A percentile compares a stretch with the other conserved stretches of the same genome.
Evolutionary conservation across 2,888 invertebrate genomes (phyloP).

Genomic region (Acrocera orbiculus): DNA sequence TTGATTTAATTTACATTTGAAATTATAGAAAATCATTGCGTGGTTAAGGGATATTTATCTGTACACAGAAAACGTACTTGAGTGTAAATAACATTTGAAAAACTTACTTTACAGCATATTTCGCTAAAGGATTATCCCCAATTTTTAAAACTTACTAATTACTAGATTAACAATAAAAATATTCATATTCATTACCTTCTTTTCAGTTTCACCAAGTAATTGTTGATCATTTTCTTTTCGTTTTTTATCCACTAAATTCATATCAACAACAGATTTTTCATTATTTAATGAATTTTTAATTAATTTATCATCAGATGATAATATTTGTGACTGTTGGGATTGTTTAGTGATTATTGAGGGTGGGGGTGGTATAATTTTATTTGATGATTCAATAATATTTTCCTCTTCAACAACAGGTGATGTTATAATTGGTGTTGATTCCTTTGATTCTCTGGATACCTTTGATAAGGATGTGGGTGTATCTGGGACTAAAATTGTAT

Average conservation of each 20-base stretch:
- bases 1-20: no score
- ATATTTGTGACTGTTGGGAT: conserved; percentile 8
- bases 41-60: no score
- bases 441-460: conserved; percentile 26
- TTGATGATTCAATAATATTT: conserved; percentile 11
- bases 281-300: not conserved
- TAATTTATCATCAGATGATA: conserved; percentile 4
- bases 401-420: conserved; percentile 21
- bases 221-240: conserved; percentile 11
- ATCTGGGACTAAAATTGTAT: conserved; percentile 27
- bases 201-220: conserved; percentile 21
- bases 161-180: not conserved
- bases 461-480: conserved; percentile 29
- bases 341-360: conserved; percentile 14
- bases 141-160: no score
- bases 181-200: conserved; percentile 20
- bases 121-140: no score
- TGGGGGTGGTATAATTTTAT: conserved; percentile 13
- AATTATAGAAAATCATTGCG: no score
- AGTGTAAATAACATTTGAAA: no score
- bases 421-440: conserved; percentile 23
- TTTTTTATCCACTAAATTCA: conserved; percentile 2
- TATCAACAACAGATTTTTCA: conserved; percentile 1
- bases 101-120: no score
- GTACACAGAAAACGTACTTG: no score